Conservation (phyloP, 2,888 invertebrate species). For the Agrotis exclamationis region DNA sequence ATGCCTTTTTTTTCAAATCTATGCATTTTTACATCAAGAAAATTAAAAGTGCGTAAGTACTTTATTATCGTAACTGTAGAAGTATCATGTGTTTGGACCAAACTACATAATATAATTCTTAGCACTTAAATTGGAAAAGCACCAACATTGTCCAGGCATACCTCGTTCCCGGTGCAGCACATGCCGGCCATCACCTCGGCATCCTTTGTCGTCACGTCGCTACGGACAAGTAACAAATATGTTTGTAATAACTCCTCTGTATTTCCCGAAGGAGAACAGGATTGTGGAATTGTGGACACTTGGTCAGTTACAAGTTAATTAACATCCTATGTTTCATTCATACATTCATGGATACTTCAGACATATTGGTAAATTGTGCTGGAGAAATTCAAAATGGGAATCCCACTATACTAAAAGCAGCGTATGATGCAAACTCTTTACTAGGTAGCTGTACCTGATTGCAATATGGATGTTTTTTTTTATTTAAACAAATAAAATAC, state of each 20-base stretch:
- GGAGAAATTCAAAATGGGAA: background rate
- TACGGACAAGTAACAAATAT: slow-evolving; percentile 63
- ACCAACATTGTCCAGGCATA: slow-evolving; percentile 54
- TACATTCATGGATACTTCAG: background rate
- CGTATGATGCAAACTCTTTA: no score
- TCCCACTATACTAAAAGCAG: no score
- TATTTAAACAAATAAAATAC: slow-evolving; percentile 16
- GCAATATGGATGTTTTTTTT: no score
- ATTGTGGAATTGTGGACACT: no score
- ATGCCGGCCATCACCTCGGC: slow-evolving; percentile 81
- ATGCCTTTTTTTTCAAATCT: no score
- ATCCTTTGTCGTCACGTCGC: slow-evolving; percentile 78
- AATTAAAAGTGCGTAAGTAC: no score
- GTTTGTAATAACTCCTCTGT: background rate
- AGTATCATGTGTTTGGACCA: slow-evolving; percentile 79
- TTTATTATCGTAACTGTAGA: background rate
- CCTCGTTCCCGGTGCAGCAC: slow-evolving; percentile 78
- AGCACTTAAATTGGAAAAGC: slow-evolving; percentile 2
- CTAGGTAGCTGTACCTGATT: no score
- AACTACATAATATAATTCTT: slow-evolving; percentile 40
- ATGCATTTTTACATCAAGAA: no score
- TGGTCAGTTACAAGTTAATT: no score
- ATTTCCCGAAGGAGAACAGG: background rate
- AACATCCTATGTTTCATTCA: no score
- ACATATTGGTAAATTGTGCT: no score